These are phyloP conservation scores for Xanthostigma xanthostigma DNA, from an alignment of 2,888 invertebrate genomes.

Conservation along the genomic window DNA sequence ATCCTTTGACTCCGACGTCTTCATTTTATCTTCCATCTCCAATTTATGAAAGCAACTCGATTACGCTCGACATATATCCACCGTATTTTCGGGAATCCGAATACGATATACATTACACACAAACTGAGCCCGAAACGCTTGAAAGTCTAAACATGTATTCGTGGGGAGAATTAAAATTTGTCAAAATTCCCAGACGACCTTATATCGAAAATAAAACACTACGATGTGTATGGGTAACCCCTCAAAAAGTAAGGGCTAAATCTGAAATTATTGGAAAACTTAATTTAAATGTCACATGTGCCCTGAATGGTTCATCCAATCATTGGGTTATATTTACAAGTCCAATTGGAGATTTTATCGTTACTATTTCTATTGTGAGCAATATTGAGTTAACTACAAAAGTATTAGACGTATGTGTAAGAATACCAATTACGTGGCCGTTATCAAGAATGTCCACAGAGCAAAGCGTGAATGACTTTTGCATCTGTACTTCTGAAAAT, in stretches of 20 bases:
- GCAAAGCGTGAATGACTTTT: too few relatives aligned
- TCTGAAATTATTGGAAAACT: too few relatives aligned
- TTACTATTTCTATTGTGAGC: conserved; percentile 2
- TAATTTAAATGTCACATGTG: too few relatives aligned
- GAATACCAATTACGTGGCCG: too few relatives aligned
- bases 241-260: too few relatives aligned
- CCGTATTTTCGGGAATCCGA: conserved; percentile 26
- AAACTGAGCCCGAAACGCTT: conserved; percentile 29
- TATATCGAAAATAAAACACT: conserved; percentile 11
- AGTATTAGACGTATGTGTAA: too few relatives aligned
- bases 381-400: too few relatives aligned
- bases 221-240: conserved; percentile 20
- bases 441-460: too few relatives aligned
- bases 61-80: conserved; percentile 28
- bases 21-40: too few relatives aligned
- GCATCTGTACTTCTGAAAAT: too few relatives aligned
- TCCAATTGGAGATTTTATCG: conserved; percentile 22
- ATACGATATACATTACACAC: conserved; percentile 29
- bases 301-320: conserved; percentile 9
- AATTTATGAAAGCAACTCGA: conserved; percentile 19
- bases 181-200: too few relatives aligned
- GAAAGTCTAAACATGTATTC: conserved; percentile 21
- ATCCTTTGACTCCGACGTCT: background rate
- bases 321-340: conserved; percentile 22
- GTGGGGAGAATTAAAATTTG: too few relatives aligned